Evolutionary conservation across 2,113 vertebrate genomes (phyloP).

Genomic region (Epinephelus moara): DNA sequence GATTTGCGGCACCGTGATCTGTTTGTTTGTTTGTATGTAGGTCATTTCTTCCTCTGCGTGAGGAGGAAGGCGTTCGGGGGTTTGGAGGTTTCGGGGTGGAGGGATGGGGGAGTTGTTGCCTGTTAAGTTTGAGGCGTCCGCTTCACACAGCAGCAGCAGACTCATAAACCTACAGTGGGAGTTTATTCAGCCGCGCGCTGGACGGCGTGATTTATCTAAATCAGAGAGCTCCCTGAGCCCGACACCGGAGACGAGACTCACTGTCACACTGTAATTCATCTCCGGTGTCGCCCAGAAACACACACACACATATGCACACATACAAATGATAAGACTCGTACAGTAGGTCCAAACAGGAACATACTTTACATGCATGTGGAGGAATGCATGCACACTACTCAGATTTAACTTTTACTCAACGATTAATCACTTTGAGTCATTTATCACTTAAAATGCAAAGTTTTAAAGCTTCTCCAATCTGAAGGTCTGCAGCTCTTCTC

Average conservation of each 20-base stretch:
- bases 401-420: neutral
- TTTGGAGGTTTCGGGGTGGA: neutral
- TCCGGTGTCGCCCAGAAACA: constrained; percentile 46
- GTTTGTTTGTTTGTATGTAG: constrained; percentile 71
- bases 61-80: constrained; percentile 15
- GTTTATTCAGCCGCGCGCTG: constrained; percentile 54
- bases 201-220: constrained; percentile 79
- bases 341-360: neutral
- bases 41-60: constrained; percentile 56
- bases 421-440: neutral
- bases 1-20: constrained; percentile 44
- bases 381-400: neutral
- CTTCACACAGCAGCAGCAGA: constrained; percentile 32
- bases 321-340: neutral
- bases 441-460: neutral
- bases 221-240: constrained; percentile 66
- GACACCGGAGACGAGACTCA: constrained; percentile 65
- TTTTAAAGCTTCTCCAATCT: neutral
- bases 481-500: neutral
- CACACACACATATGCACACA: constrained; percentile 16
- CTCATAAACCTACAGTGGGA: constrained; percentile 64
- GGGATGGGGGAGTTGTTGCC: neutral
- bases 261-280: constrained; percentile 78
- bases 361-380: neutral
- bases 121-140: constrained; percentile 59